These are phyloP conservation scores for Ceraclea dissimilis DNA, from an alignment of 2,888 invertebrate species.

Conservation along the genomic window DNA sequence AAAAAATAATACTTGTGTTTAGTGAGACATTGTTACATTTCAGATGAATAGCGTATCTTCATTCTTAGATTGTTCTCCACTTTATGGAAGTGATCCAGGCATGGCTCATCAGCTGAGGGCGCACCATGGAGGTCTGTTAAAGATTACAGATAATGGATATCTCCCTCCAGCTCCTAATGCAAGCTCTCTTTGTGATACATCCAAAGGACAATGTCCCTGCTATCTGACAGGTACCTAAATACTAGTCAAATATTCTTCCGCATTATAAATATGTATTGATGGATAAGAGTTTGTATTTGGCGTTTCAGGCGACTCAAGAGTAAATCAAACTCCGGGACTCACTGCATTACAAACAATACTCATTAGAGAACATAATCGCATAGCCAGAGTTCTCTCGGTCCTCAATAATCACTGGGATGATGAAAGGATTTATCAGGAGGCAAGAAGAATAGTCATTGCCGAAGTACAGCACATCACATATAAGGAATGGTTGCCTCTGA, in stretches of 20 bases:
- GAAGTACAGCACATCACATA: constrained; percentile 54
- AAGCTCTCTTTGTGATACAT: constrained; percentile 32
- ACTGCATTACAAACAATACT: constrained; percentile 47
- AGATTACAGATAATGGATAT: constrained; percentile 35
- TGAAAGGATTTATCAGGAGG: constrained; percentile 50
- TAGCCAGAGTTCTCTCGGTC: constrained; percentile 42
- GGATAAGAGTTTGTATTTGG: too few relatives aligned
- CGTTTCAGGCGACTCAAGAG: constrained; percentile 43
- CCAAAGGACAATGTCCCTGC: constrained; percentile 39
- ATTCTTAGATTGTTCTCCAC: constrained; percentile 46
- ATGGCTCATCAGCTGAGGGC: constrained; percentile 37
- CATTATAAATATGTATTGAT: too few relatives aligned
- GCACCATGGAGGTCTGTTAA: constrained; percentile 39
- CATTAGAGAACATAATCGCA: constrained; percentile 49
- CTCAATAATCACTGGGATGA: constrained; percentile 53
- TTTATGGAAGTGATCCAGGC: constrained; percentile 45
- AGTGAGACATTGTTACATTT: constrained; percentile 18
- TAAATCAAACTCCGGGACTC: constrained; percentile 49
- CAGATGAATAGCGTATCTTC: constrained; percentile 64
- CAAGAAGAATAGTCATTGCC: constrained; percentile 47
- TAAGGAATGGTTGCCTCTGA: constrained; percentile 49
- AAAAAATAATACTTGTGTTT: not conserved
- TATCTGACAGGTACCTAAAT: constrained; percentile 39
- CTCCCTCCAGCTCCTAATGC: constrained; percentile 41
- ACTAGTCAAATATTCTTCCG: too few relatives aligned